Evolutionary conservation across 2,888 invertebrate genomes (phyloP), one percentile per base, ranked within the genome.

Genomic region (Pristionchus entomophagus): DNA sequence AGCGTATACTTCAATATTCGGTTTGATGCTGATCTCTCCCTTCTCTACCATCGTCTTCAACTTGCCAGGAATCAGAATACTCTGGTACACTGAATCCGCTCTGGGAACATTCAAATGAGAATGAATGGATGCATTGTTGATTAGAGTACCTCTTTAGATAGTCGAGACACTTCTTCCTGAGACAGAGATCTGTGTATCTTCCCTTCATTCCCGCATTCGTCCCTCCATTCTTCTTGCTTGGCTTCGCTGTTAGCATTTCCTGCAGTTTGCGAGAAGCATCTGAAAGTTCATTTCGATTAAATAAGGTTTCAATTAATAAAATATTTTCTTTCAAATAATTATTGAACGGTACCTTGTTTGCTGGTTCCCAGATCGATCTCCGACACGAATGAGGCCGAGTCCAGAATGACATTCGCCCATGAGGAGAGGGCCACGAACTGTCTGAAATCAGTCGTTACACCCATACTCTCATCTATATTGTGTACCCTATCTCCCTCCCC

Each of bases 351-450:
- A 84, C 86, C 90, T 12, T 88, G 86, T 29, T 88, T 88, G 29
- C 87, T 88, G 26, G 86, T 83, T 14, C 89, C 90, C 22, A 90
- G 84, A 81, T 90, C 89, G 35, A 89, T 53, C 38, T 90, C 90
- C 2, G 85, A 73, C 8, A 85, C 38, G 77, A 85, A 85, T 12
- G 85, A 85, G 12, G 41, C 38, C n/a, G 85, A 49, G n/a, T 85
- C 73, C 35, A 85, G 85, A 22, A 85, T 73, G n/a, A 77, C 77
- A 56, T 85, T 85, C 29, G 85, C 85, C 85, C 85, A 85, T 17
- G 85, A 73, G 77, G 85, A 73, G 14, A 85, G 85, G 6, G 85
- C 85, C n/a, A 41, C 85, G 77, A 85, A 77, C 26, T 85, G 85
- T 41, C 85, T 85, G 65, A 8, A 84, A 29, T 26, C 29, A 19